Base-by-base conservation (phyloP, 2,113 vertebrate species). In the Pterocles burchelli region DNA sequence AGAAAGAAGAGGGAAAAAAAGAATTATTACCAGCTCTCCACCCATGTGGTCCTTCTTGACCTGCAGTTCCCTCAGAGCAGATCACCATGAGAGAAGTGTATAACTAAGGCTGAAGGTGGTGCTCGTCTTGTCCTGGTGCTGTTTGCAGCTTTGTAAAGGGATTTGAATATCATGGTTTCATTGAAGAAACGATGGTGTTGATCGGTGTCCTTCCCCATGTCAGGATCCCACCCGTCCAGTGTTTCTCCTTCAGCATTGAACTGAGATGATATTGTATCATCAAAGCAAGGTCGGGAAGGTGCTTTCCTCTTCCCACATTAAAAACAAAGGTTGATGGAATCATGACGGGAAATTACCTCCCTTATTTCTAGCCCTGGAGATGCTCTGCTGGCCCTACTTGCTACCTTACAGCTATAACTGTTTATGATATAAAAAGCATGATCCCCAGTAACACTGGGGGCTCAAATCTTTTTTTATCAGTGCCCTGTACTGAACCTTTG, bases 181-280 rank as follows among this genome's bases (percentile, higher is more conserved):
- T 19, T 58, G 63, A 17, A 89, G 48, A 85, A 74, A 38, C 7
- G 6, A 19, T 34, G 55, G 3, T 36, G 18, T 22, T 41, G 58
- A 2, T 12, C 4, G n/a, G 7, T 51, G 62, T 90, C 34, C 19
- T 54, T 82, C 38, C 52, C 43, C 36, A 8, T 17, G n/a, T 31
- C 9, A 1, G 25, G 49, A 73, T 89, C 52, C 43, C 36, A 62
- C 48, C 38, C 6, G 1, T 20, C 31, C 71, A 65, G 31, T 3
- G 2, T 29, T 82, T 55, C 52, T 85, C 20, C 49, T 1, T 1
- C 38, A 48, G 74, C 54, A 9, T 19, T 0, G 0, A 62, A 8
- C 13, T 17, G 9, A 36, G 66, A 21, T 55, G 38, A 31, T 28
- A 1, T 0, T 55, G 52, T 81, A 57, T 65, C 82, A 18, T 45